Conservation (phyloP, 2,888 invertebrate species). For the Endotricha flammealis region DNA sequence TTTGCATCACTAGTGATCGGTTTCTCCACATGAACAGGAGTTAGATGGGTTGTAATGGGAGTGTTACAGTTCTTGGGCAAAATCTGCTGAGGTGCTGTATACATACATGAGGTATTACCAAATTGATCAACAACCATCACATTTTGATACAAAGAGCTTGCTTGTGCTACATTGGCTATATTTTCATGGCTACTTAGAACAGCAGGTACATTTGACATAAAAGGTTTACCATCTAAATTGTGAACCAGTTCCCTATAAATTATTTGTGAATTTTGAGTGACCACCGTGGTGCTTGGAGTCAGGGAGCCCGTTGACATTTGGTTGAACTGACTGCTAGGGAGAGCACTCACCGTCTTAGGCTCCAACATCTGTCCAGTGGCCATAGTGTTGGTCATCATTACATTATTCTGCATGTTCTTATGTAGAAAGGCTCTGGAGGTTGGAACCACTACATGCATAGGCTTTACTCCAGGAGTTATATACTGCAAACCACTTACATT, state of each 20-base stretch:
- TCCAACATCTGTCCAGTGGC: constrained; percentile 46
- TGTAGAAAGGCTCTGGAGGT: constrained; percentile 60
- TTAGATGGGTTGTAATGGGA: constrained; percentile 30
- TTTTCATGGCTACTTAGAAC: constrained; percentile 52
- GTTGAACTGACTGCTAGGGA: constrained; percentile 50
- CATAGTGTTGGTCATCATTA: constrained; percentile 57
- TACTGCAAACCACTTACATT: constrained; percentile 59
- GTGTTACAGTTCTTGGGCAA: constrained; percentile 45
- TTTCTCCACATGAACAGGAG: constrained; percentile 37
- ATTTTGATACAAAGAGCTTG: constrained; percentile 66
- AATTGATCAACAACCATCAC: constrained; percentile 70
- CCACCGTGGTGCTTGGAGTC: constrained; percentile 62
- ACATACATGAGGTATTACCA: constrained; percentile 68
- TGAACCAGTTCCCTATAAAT: constrained; percentile 72
- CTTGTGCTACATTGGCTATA: constrained; percentile 55
- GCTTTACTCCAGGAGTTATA: constrained; percentile 48
- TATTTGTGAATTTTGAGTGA: constrained; percentile 69
- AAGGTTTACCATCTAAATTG: constrained; percentile 63
- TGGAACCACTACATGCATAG: constrained; percentile 57
- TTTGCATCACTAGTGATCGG: constrained; percentile 40
- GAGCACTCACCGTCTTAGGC: constrained; percentile 38
- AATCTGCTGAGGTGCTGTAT: constrained; percentile 51
- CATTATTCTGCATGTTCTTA: constrained; percentile 63
- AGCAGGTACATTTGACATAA: constrained; percentile 57
- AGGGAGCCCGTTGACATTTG: constrained; percentile 48